Evolutionary conservation across 2,888 invertebrate genomes (phyloP).

Genomic region (Phorcus lineatus): DNA sequence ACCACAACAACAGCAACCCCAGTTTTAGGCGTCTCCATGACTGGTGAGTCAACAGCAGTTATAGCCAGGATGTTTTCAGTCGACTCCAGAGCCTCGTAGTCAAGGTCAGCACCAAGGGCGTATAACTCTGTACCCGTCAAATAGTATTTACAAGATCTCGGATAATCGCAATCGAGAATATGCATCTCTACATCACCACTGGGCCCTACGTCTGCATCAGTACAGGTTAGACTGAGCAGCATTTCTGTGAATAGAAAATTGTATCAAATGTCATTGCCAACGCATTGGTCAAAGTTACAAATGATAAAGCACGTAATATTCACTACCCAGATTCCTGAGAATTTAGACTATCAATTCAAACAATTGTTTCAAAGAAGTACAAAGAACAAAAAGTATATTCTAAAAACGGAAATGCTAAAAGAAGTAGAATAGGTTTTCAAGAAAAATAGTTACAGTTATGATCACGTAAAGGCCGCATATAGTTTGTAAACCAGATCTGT

Average conservation of each 20-base stretch:
- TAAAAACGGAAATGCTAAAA: no score
- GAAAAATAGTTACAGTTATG: no score
- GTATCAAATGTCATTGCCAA: no score
- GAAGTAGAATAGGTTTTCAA: no score
- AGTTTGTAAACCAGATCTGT: no score
- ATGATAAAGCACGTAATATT: no score
- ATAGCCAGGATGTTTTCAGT: background rate
- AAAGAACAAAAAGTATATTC: no score
- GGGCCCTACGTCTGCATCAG: background rate
- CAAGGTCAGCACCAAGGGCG: constrained; percentile 14
- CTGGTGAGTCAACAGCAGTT: background rate
- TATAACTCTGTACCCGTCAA: constrained; percentile 4
- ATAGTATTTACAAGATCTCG: background rate
- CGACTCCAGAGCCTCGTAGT: constrained; percentile 12
- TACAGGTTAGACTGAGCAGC: background rate
- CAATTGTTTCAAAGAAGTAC: no score
- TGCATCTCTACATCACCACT: background rate
- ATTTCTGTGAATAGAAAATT: background rate
- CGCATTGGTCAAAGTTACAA: no score
- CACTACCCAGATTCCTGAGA: no score
- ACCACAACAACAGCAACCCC: constrained; percentile 10
- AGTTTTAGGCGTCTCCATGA: background rate
- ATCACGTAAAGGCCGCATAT: no score
- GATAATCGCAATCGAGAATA: background rate
- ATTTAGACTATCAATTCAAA: no score